phyloP scores from a whole-genome alignment of 2,888 invertebrate species.

The Drosophila atripex region DNA sequence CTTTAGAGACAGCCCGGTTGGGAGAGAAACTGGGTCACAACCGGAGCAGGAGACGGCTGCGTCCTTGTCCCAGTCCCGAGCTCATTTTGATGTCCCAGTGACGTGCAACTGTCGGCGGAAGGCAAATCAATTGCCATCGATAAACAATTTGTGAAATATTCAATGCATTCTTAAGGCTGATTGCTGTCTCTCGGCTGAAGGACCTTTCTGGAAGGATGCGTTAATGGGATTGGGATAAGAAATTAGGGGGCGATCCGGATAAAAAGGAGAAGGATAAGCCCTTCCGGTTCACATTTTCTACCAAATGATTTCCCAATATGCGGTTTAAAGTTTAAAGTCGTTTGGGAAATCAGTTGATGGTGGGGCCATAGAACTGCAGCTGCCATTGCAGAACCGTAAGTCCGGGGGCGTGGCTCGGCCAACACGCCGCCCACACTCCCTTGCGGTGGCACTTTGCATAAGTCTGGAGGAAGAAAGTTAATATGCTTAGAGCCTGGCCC shows the following conservation, averaged over 20 bases:
- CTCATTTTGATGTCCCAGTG: conserved; percentile 21
- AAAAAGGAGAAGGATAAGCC: conserved; percentile 3
- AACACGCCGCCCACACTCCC: background rate
- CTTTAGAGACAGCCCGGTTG: conserved; percentile 38
- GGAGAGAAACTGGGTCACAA: conserved; percentile 64
- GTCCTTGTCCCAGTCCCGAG: conserved; percentile 51
- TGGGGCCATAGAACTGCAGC: conserved; percentile 7
- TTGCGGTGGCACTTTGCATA: conserved; percentile 39
- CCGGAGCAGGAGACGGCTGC: conserved; percentile 16
- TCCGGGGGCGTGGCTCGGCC: conserved; percentile 31
- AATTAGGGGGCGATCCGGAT: background rate
- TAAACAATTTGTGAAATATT: conserved; percentile 52
- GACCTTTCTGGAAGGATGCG: background rate
- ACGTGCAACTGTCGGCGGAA: conserved; percentile 65
- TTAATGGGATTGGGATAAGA: conserved; percentile 22
- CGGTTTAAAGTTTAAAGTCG: conserved; percentile 8
- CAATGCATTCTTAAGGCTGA: conserved; percentile 39
- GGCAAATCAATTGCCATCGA: conserved; percentile 53
- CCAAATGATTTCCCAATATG: background rate
- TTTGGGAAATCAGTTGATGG: conserved; percentile 39
- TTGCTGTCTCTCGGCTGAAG: background rate
- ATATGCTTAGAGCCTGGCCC: conserved; percentile 71
- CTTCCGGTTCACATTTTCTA: background rate
- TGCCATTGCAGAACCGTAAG: conserved; percentile 40
- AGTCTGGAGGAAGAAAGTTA: conserved; percentile 41